phyloP scores from a whole-genome alignment of 2,888 invertebrate genomes.

The Argyresthia goedartella region DNA sequence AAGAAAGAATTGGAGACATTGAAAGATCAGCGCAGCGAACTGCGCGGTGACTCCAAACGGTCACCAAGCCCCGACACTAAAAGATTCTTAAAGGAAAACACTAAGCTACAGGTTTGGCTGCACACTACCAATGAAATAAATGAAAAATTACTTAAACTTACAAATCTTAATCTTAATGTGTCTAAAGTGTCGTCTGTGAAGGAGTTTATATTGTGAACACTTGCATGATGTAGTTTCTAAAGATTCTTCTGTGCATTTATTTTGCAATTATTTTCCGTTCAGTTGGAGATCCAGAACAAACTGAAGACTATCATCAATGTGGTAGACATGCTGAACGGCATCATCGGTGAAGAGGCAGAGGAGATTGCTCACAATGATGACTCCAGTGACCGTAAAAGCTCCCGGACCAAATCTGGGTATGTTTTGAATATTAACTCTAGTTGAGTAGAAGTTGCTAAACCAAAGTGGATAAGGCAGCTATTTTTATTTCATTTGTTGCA shows the following conservation, averaged over 20 bases:
- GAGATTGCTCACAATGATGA: constrained; percentile 26
- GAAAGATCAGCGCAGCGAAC: constrained; percentile 83
- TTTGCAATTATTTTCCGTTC: constrained; percentile 9
- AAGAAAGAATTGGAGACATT: constrained; percentile 84
- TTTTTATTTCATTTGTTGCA: not conserved
- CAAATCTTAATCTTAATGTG: not conserved
- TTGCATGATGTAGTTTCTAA: not conserved
- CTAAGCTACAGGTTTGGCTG: constrained; percentile 82
- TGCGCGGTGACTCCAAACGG: constrained; percentile 75
- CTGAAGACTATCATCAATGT: constrained; percentile 88
- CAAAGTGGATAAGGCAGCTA: not conserved
- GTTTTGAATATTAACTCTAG: constrained; percentile 14
- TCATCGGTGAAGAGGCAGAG: constrained; percentile 80
- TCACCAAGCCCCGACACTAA: constrained; percentile 83
- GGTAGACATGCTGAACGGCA: constrained; percentile 88
- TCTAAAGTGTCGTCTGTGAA: too few relatives aligned
- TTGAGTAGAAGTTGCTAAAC: not conserved
- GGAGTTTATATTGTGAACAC: not conserved
- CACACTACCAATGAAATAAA: not conserved
- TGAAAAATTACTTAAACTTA: not conserved
- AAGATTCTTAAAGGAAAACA: constrained; percentile 85
- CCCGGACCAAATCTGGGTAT: constrained; percentile 59
- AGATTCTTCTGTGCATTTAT: not conserved
- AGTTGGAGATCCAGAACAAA: constrained; percentile 84
- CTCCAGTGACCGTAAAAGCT: constrained; percentile 18